Base-by-base conservation (phyloP, 2,797 vertebrate species). In the Coregonus ussuriensis region DNA sequence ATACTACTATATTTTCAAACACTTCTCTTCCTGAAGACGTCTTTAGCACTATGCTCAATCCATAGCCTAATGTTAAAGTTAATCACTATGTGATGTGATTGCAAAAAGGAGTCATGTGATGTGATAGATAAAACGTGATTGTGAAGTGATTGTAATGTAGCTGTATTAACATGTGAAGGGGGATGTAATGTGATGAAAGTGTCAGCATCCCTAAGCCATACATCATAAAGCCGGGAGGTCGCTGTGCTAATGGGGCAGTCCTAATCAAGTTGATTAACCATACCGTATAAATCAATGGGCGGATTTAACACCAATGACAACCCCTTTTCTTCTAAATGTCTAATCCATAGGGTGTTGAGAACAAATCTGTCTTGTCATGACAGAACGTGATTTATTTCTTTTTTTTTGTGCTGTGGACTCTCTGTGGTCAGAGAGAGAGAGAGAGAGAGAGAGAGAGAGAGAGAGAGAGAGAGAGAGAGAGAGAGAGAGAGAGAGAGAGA, bases 331-430 rank as follows among this genome's bases (percentile, higher is more conserved):
- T 78, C 84, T 77, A 86, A 90, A 91, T 86, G 85, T 80, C 83
- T 82, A 83, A 91, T 91, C 89, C 83, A 89, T 91, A 89, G 89
- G 29, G 76, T 77, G 80, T 88, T 81, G 86, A 86, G 83, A 85
- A 89, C 84, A 76, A 81, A 88, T 91, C 88, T 86, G 83, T 89
- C 88, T 84, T 83, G 82, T 25, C 25, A 25, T 25, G 25, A 78
- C 74, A 79, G 72, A 84, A 88, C 82, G 86, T 67, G 83, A 88
- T 78, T 77, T 74, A 86, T 85, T 87, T 82, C 77, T 89, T 86
- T 84, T 80, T 80, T 83, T 90, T 86, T 83, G 88, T 90, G 83
- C 81, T 77, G 83, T 79, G 84, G 84, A 85, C 82, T 84, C 86
- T 80, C 79, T 76, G 69, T 83, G 86, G 85, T 86, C 88, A 88